Evolutionary conservation across 2,888 invertebrate species (phyloP), one percentile per base, ranked within the genome.

Genomic region (Colostygia pectinataria): DNA sequence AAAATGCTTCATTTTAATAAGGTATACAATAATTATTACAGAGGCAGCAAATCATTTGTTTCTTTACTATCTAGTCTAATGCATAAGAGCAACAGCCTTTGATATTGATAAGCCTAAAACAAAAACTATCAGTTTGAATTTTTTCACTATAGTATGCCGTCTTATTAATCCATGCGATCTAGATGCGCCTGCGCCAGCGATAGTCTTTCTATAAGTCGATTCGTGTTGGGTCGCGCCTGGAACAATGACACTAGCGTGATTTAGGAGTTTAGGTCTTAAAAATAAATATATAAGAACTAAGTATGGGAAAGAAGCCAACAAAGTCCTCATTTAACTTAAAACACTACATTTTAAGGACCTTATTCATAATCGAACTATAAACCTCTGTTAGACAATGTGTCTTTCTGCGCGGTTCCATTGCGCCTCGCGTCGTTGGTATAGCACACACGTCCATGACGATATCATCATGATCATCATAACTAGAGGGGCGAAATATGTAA

Each of bases 171-270:
- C 84, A 90, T 79, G 54, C 89, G 83, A 61, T 90, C 90, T 49
- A 90, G 65, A 55, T 88, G 83, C 68, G 84, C 82, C 66, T 89
- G 88, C 66, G 85, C 89, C 48, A 83, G 80, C n/a, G 86, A 77
- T 18, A 90, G 69, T 53, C 81, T 77, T 39, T 89, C 87, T 53
- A 90, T 88, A 32, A 90, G 79, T 2, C 73, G 74, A 53, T 86
- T 86, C 2, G 89, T 88, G 60, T 89, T 86, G 1, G 89, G 83
- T 10, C 88, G 83, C 23, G 87, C 75, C 89, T 89, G 82, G 1
- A 80, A 81, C 25, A 49, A 59, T 55, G 13, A 57, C 44, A 33
- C 12, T 32, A 18, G 8, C 10, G 14, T 34, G n/a, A 47, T 37
- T 31, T 3, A 28, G 6, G 12, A 28, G 32, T 20, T n/a, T n/a